These are phyloP conservation scores for Gastrophryne carolinensis DNA, from an alignment of 2,797 vertebrate genomes.

Conservation along the genomic window DNA sequence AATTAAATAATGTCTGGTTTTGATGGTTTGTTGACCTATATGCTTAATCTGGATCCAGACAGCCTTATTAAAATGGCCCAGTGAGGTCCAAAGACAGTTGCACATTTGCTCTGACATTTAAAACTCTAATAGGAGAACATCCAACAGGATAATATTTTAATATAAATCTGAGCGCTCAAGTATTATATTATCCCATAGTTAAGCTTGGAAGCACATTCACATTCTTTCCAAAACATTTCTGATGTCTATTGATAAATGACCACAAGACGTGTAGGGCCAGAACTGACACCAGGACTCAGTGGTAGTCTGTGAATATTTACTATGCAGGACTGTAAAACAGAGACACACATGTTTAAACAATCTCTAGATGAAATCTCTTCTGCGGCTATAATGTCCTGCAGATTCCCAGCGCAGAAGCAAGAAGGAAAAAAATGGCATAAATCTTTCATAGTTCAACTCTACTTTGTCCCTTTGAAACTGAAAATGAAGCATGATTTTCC, in stretches of 20 bases:
- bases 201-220: conserved; percentile 19
- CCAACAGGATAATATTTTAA: conserved; percentile 31
- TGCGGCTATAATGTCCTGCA: conserved; percentile 52
- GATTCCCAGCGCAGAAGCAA: conserved; percentile 52
- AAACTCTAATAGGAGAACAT: neutral
- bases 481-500: conserved; percentile 52
- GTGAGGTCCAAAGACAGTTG: neutral
- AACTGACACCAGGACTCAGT: conserved; percentile 24
- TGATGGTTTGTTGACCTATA: neutral
- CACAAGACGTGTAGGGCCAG: conserved; percentile 29
- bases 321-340: conserved; percentile 53
- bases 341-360: conserved; percentile 68
- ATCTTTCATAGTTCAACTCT: conserved; percentile 53
- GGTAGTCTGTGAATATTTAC: conserved; percentile 32
- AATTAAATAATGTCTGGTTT: neutral
- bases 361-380: conserved; percentile 58
- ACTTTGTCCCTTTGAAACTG: conserved; percentile 58
- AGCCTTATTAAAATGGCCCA: conserved; percentile 8
- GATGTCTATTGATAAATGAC: conserved; percentile 41
- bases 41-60: neutral
- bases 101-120: neutral
- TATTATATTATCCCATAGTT: conserved; percentile 23
- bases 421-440: conserved; percentile 56
- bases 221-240: conserved; percentile 37
- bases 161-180: conserved; percentile 11